Evolutionary conservation across 2,113 vertebrate species (phyloP).

Genomic region (Pseudorhombus dupliciocellatus): DNA sequence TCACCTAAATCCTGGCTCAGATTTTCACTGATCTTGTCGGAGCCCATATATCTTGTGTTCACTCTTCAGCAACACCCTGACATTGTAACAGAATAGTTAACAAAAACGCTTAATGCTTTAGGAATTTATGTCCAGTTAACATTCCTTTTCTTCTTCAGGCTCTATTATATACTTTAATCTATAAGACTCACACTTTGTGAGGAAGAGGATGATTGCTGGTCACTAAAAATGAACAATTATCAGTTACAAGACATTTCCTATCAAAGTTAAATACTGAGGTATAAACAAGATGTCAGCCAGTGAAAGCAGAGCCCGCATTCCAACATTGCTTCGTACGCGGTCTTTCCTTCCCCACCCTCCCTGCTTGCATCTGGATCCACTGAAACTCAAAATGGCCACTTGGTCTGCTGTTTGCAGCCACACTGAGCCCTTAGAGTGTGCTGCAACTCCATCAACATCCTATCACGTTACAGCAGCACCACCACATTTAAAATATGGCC

Average conservation of each 20-base stretch:
- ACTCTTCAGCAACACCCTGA: conserved; percentile 18
- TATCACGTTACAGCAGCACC: conserved; percentile 3
- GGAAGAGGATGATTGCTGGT: background rate
- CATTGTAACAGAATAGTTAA: background rate
- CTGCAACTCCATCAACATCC: conserved; percentile 6
- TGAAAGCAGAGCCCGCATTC: conserved; percentile 62
- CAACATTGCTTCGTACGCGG: conserved; percentile 61
- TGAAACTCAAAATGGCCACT: conserved; percentile 79
- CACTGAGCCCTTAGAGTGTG: conserved; percentile 22
- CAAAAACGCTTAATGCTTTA: conserved; percentile 9
- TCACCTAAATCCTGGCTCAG: conserved; percentile 22
- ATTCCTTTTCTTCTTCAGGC: background rate
- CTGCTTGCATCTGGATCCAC: conserved; percentile 72
- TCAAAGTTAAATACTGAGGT: conserved; percentile 17
- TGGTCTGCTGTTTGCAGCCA: conserved; percentile 57
- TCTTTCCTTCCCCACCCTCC: conserved; percentile 58
- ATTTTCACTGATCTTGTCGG: conserved; percentile 9
- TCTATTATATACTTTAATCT: background rate
- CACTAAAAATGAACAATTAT: background rate
- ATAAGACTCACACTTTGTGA: conserved; percentile 2
- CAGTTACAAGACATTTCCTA: background rate
- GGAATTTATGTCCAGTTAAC: background rate
- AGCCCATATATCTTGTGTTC: conserved; percentile 2
- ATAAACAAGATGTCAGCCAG: conserved; percentile 32
- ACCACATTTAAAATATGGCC: background rate